A percentile compares a stretch with the other conserved stretches of the same genome.
These are phyloP conservation scores for Griposia aprilina DNA, from an alignment of 2,888 invertebrate species.

Conservation along the genomic window DNA sequence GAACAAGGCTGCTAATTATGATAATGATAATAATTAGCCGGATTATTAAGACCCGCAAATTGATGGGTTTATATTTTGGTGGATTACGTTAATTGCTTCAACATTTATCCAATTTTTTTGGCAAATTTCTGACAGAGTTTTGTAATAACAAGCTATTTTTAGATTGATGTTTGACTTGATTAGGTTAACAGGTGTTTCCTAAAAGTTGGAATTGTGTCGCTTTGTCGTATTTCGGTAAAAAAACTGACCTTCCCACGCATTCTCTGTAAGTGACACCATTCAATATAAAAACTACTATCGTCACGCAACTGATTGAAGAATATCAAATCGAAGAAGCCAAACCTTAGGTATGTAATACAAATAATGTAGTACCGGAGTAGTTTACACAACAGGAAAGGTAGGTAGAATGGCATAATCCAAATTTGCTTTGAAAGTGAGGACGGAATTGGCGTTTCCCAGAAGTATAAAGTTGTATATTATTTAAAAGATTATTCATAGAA, in stretches of 20 bases:
- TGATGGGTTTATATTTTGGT: conserved; percentile 45
- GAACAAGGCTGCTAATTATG: background rate
- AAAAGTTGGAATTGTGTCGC: background rate
- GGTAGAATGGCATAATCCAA: background rate
- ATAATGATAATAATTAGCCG: background rate
- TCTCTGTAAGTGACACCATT: background rate
- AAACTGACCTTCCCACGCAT: background rate
- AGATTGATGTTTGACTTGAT: background rate
- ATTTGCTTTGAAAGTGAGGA: background rate
- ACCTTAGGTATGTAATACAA: too few species aligned
- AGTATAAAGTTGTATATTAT: background rate
- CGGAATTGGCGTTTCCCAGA: background rate
- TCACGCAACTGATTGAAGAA: background rate
- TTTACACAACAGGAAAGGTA: background rate
- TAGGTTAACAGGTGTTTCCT: background rate
- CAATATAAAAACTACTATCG: background rate
- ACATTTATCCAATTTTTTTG: conserved; percentile 2
- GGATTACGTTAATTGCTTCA: conserved; percentile 33
- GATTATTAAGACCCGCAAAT: conserved; percentile 44
- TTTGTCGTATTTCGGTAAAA: background rate
- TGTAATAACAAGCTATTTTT: background rate
- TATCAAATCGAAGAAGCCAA: background rate
- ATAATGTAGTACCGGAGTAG: background rate
- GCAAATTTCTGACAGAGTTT: conserved; percentile 3
- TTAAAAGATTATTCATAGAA: background rate